These are phyloP conservation scores for Fregata magnificens DNA, from an alignment of 2,113 vertebrate species.

Conservation along the genomic window DNA sequence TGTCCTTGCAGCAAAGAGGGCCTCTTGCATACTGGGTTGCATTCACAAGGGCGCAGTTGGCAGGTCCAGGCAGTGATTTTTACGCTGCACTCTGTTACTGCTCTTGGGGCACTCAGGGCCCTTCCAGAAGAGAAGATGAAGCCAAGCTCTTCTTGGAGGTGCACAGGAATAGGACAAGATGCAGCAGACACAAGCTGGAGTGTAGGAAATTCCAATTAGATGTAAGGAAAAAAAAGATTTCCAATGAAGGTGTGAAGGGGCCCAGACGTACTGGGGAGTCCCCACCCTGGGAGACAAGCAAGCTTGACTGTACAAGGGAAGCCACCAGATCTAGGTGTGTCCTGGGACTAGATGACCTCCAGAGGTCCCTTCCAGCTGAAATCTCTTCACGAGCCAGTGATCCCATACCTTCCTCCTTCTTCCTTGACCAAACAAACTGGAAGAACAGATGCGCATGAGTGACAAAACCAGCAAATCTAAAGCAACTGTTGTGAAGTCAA, in stretches of 20 bases:
- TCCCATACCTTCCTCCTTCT: not conserved
- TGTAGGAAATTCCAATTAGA: not conserved
- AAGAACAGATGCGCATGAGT: fast-evolving
- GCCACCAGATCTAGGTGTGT: not conserved
- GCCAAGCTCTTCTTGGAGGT: not conserved
- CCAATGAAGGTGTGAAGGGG: not conserved
- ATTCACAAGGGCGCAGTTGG: not conserved
- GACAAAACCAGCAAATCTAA: not conserved
- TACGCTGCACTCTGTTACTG: fast-evolving
- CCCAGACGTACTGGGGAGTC: not conserved
- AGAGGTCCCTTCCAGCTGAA: not conserved
- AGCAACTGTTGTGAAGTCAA: not conserved
- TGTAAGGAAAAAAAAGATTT: not conserved
- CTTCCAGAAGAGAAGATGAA: not conserved
- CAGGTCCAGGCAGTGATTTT: not conserved
- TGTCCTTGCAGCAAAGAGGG: not conserved
- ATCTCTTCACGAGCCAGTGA: not conserved
- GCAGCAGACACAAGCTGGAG: not conserved
- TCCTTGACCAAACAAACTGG: not conserved
- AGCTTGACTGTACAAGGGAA: not conserved
- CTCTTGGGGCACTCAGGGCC: not conserved
- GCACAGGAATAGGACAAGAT: not conserved
- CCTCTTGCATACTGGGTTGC: not conserved
- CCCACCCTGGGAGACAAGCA: not conserved
- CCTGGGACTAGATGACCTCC: not conserved